Base-by-base conservation (phyloP, 2,113 vertebrate genomes). In the Leptobrachium leishanense region DNA sequence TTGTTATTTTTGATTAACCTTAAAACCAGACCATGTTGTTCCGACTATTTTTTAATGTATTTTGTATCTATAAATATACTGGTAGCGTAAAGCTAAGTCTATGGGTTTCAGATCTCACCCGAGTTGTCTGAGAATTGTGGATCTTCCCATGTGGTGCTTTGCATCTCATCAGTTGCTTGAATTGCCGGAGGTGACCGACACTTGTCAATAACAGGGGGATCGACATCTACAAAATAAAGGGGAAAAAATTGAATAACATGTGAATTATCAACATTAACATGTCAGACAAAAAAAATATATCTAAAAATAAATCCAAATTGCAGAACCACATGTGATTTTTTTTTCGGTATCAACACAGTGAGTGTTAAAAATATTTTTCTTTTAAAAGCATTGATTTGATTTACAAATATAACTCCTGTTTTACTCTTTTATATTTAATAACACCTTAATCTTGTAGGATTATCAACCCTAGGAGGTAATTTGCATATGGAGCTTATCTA, bases 51-150 rank as follows among this genome's bases (percentile, higher is more conserved):
- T 31, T 31, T 31, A 31, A 31, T 31, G 20, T 31, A 31, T 31
- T 31, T 31, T 31, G 20, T 31, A 31, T 31, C 20, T 31, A 31
- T 31, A 31, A 31, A 31, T 31, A 31, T 31, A 1, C 20, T 31
- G 20, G 20, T 31, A 31, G 20, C 20, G 20, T 31, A 31, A 31
- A 31, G 20, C 20, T 31, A 31, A 31, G 20, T 31, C 20, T 31
- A 31, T 59, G 1, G 55, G 55, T 15, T 59, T 12, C 11, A 4
- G 1, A n/a, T 2, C 85, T 87, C 87, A 98, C 98, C 96, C 86
- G 98, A 99, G 86, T 99, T 99, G 90, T 99, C 98, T 68, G 98
- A 99, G 93, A 99, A 99, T 85, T 96, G 94, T 55, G 98, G 98
- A 81, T 96, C 95, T 72, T 98, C 96, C 97, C 97, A 99, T 4